Evolutionary conservation across 2,797 vertebrate genomes (phyloP), one percentile per base, ranked within the genome.

Genomic region (Sebastiscus tertius): DNA sequence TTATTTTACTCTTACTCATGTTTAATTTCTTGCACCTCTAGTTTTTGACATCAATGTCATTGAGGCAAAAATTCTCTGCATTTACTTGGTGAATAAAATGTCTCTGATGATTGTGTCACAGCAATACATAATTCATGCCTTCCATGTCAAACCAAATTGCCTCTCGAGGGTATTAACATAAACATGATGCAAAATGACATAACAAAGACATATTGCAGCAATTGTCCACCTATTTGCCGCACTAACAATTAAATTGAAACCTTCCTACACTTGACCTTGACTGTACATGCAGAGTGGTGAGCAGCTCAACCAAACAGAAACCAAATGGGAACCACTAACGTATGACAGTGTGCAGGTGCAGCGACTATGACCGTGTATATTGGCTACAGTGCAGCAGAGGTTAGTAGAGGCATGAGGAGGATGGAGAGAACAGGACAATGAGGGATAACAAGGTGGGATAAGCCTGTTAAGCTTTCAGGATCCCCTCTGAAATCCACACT

Each of bases 381-480:
- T 79, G 79, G 71, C 77, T 62, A 4, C 49, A 16, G 78, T 42
- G 76, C 52, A 66, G 55, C 60, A 62, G 68, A 85, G 79, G 77
- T 79, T 62, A 54, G 72, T 56, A 1, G 20, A 85, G 73, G 55
- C 60, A 36, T 70, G 77, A 81, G 73, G 75, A 79, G 77, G 77
- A 84, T 71, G 70, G 62, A 82, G 66, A 52, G 24, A 87, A 67
- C 80, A 77, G 76, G 76, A 91, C 80, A 87, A 83, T 79, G 83
- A 83, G 56, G 86, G 86, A 90, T 91, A 88, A 93, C 63, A 86
- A 87, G 82, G 84, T 87, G 73, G 85, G 82, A 89, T 92, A 88
- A 92, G 85, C 89, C 84, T 81, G 80, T 81, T 91, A 91, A 93
- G 89, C 89, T 77, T 81, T 62, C 59, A 63, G 72, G 82, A 91